Conservation (phyloP, 2,888 invertebrate genomes). For the Bellardia pandia region DNA sequence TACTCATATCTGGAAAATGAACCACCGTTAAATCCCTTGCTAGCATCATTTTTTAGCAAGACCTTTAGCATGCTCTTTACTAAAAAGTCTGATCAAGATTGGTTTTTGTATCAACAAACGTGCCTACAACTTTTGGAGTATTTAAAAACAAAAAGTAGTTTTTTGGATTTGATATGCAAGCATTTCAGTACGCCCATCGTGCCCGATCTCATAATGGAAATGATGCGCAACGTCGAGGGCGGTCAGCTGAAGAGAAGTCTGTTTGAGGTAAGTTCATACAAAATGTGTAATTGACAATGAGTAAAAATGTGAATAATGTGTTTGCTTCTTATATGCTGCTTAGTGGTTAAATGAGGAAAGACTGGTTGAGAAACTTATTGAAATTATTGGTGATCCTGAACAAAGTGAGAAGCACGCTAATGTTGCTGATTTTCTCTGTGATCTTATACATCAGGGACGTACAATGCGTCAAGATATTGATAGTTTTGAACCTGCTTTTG, state of each 20-base stretch:
- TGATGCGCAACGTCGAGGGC: constrained; percentile 92
- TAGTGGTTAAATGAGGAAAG: constrained; percentile 96
- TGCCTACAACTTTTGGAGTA: constrained; percentile 96
- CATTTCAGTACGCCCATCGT: constrained; percentile 97
- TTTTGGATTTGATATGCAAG: constrained; percentile 93
- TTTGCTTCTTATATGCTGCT: constrained; percentile 75
- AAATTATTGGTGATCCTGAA: constrained; percentile 87
- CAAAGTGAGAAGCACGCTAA: constrained; percentile 92
- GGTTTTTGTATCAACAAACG: constrained; percentile 96
- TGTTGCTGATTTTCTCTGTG: constrained; percentile 94
- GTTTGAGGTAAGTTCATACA: constrained; percentile 86
- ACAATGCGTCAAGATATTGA: constrained; percentile 86
- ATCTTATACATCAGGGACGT: constrained; percentile 90
- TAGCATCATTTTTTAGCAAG: constrained; percentile 98
- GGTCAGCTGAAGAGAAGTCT: constrained; percentile 89
- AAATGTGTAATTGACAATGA: not conserved
- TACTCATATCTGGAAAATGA: constrained; percentile 95
- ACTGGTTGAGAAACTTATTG: constrained; percentile 92
- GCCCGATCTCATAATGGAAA: constrained; percentile 94
- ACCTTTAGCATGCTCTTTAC: constrained; percentile 95
- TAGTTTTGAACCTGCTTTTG: constrained; percentile 82
- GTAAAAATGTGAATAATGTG: not conserved
- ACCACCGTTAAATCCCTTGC: constrained; percentile 94
- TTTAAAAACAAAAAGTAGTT: constrained; percentile 93
- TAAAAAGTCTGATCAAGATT: constrained; percentile 95